Evolutionary conservation across 2,797 vertebrate species (phyloP).

Genomic region (Allobates femoralis): DNA sequence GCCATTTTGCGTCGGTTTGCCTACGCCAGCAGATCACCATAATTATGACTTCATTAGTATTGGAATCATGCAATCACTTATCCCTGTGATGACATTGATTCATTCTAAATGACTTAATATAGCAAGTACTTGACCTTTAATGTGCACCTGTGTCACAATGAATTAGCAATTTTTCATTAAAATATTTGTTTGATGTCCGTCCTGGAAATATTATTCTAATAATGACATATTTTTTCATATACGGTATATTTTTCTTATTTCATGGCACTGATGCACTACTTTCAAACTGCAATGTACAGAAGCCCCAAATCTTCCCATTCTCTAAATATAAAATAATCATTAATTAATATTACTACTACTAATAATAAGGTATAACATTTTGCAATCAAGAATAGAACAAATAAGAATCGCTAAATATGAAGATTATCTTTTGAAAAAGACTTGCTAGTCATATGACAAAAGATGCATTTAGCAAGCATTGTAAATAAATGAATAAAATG

Average conservation of each 20-base stretch:
- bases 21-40: conserved; percentile 50
- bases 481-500: no score
- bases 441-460: neutral
- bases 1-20: conserved; percentile 47
- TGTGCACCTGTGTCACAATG: neutral
- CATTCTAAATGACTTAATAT: conserved; percentile 36
- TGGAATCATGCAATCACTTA: conserved; percentile 39
- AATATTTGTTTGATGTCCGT: conserved; percentile 13
- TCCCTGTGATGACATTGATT: conserved; percentile 35
- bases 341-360: neutral
- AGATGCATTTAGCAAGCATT: no score
- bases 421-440: neutral
- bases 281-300: neutral
- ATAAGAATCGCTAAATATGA: neutral
- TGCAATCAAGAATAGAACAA: neutral
- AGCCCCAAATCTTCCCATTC: neutral
- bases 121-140: conserved; percentile 38
- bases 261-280: no score
- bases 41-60: conserved; percentile 50
- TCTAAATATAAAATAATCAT: neutral
- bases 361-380: neutral
- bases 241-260: neutral
- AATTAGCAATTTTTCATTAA: neutral
- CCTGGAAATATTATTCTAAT: neutral
- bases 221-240: neutral